These are phyloP conservation scores for Helogale parvula DNA, from an alignment of 2,113 vertebrate genomes.

Conservation along the genomic window DNA sequence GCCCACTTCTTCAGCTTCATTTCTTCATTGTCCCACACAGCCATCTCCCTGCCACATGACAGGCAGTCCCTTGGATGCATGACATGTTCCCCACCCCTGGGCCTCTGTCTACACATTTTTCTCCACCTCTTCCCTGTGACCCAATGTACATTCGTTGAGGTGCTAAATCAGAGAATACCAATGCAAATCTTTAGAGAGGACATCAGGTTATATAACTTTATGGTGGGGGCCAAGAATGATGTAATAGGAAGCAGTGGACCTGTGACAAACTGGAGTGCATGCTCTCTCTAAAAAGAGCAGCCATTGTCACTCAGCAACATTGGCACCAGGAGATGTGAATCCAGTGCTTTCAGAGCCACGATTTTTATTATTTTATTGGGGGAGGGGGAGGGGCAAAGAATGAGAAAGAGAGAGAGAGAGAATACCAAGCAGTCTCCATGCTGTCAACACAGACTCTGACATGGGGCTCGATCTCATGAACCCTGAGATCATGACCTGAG, in stretches of 20 bases:
- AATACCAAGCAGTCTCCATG: no score
- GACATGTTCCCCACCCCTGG: background rate
- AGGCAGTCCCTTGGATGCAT: background rate
- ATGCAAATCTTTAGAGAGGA: background rate
- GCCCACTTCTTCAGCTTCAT: background rate
- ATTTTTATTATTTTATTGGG: background rate
- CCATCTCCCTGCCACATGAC: background rate
- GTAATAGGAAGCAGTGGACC: background rate
- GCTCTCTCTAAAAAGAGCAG: background rate
- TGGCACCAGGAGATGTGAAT: no score
- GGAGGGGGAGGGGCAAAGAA: no score
- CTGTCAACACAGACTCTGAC: no score
- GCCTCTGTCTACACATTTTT: background rate
- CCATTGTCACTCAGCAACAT: background rate
- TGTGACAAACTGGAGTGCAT: accelerated
- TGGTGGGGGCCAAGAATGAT: background rate
- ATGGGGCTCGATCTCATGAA: no score
- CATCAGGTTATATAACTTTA: accelerated
- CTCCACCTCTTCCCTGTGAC: background rate
- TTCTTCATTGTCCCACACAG: background rate
- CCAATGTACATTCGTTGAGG: background rate
- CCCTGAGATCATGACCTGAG: no score
- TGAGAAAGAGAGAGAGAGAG: no score
- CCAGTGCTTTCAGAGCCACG: background rate
- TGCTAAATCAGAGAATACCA: background rate